Evolutionary conservation across 2,888 invertebrate species (phyloP).

Genomic region (Pandemis heparana): DNA sequence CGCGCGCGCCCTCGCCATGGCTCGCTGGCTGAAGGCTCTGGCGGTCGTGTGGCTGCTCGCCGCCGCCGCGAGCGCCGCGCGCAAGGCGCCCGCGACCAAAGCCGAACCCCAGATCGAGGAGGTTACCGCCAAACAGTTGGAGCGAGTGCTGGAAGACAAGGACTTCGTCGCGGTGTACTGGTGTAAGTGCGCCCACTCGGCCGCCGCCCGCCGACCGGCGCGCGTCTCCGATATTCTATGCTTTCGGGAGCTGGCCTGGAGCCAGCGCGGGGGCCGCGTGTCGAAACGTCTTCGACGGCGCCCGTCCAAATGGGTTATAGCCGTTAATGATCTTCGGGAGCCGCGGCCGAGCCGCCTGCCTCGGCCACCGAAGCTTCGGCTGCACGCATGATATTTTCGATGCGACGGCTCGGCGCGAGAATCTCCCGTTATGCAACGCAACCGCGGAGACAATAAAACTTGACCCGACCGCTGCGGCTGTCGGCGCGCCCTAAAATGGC

Average conservation of each 20-base stretch:
- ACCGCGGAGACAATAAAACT: constrained; percentile 81
- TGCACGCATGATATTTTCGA: constrained; percentile 72
- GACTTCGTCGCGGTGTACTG: constrained; percentile 98
- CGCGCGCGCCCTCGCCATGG: constrained; percentile 84
- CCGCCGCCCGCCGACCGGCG: constrained; percentile 60
- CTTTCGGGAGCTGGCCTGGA: constrained; percentile 60
- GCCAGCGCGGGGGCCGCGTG: constrained; percentile 70
- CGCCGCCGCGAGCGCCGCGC: constrained; percentile 78
- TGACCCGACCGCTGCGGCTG: constrained; percentile 76
- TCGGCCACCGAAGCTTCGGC: constrained; percentile 51
- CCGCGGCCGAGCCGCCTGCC: constrained; percentile 60
- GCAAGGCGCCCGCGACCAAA: constrained; percentile 77
- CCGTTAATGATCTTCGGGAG: constrained; percentile 78
- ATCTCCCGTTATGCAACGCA: constrained; percentile 75
- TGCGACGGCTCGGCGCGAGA: constrained; percentile 61
- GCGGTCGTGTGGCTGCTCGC: constrained; percentile 84
- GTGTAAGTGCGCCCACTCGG: constrained; percentile 91
- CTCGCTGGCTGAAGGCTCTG: constrained; percentile 82
- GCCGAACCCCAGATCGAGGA: constrained; percentile 95
- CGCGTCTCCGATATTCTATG: constrained; percentile 65
- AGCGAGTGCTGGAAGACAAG: constrained; percentile 94
- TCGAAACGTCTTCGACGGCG: constrained; percentile 73
- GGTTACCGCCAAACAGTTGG: constrained; percentile 96
- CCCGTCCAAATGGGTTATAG: constrained; percentile 78
- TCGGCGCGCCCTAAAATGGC: constrained; percentile 83